Evolutionary conservation across 2,113 vertebrate species (phyloP).

Genomic region (Sclerurus mexicanus): DNA sequence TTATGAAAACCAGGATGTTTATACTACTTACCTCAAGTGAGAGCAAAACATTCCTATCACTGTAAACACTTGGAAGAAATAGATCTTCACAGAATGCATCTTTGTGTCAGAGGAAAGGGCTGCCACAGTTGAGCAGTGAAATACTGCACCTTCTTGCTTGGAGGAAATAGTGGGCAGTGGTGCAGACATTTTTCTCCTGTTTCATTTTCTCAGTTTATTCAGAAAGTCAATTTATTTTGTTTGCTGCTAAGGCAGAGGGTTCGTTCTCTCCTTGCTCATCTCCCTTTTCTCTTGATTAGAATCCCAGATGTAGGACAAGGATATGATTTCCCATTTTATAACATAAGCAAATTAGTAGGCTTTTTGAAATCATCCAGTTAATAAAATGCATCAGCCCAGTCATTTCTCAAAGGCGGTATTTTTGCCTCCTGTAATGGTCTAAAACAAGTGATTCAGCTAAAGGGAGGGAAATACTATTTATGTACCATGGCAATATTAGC

Average conservation of each 20-base stretch:
- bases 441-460: background rate
- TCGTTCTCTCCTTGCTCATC: background rate
- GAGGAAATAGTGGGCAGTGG: background rate
- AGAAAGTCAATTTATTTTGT: background rate
- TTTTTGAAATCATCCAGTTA: background rate
- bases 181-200: accelerated
- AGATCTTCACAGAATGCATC: background rate
- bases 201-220: background rate
- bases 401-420: background rate
- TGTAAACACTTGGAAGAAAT: background rate
- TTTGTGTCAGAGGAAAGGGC: background rate
- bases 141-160: background rate
- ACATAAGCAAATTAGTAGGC: background rate
- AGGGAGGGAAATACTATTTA: background rate
- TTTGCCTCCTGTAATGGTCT: background rate
- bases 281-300: background rate
- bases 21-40: background rate
- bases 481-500: accelerated
- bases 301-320: background rate
- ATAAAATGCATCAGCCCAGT: background rate
- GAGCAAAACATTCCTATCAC: background rate
- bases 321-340: background rate
- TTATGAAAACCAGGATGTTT: background rate
- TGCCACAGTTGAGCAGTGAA: background rate
- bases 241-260: background rate